Base-by-base conservation (phyloP, 2,888 invertebrate genomes). In the Lasioglossum figueresi region DNA sequence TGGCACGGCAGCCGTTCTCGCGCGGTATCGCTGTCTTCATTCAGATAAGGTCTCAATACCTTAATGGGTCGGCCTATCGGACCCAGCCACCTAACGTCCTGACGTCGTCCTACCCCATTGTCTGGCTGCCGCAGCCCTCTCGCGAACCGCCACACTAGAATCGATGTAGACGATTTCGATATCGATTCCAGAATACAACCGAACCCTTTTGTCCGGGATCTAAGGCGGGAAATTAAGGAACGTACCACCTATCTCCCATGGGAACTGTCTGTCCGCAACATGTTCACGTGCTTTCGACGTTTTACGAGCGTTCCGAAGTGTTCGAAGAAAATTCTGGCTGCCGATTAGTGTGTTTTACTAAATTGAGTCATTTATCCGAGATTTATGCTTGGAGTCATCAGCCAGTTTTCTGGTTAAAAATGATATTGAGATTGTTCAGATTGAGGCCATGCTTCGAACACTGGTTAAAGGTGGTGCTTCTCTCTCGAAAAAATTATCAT, bases 11-110 rank as follows among this genome's bases (percentile, higher is more conserved):
- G 59, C 70, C 77, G 82, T 80, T 87, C 75, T 76, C 81, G 76
- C 72, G 37, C 80, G 85, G 86, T 89, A 91, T 82, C 88, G 80
- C 70, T 88, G 77, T 84, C 88, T 90, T 90, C 91, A 89, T 91
- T 91, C 87, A 84, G 91, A 91, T 91, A 91, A 90, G 88, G 86
- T 80, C 83, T 85, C 88, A 85, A 90, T 91, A 73, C 86, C 86
- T 84, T 89, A 90, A 91, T 89, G 84, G 88, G 68, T 79, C 86
- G 85, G 78, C 78, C 84, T 90, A 88, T 90, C 86, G 76, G 80
- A 84, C 71, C 68, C 76, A 78, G 72, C 85, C 85, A 86, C 84
- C 80, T 72, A 80, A 77, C 81, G 76, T 80, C 71, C 84, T 76
- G 82, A 79, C 79, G 78, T 79, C 79, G 71, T 56, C 66, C 63